A percentile compares a stretch with the other conserved stretches of the same genome.
Conservation (phyloP, 2,797 vertebrate genomes). For the Manis pentadactyla region DNA sequence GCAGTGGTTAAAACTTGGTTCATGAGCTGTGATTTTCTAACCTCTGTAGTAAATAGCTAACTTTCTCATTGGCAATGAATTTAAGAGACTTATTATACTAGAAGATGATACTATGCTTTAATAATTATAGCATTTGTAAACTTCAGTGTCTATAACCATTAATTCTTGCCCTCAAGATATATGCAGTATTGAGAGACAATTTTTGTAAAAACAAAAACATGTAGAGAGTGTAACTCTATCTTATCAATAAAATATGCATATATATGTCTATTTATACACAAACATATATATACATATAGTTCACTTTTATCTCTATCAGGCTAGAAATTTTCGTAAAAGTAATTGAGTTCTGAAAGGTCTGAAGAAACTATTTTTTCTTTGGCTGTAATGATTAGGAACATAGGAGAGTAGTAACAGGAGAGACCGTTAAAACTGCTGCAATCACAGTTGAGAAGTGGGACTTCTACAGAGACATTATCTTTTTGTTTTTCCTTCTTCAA, state of each 20-base stretch:
- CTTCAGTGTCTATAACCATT: not conserved
- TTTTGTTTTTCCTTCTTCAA: not conserved
- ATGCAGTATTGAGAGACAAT: not conserved
- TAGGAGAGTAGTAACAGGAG: not conserved
- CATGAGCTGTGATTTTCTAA: not conserved
- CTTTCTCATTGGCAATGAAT: not conserved
- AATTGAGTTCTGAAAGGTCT: not conserved
- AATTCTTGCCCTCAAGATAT: not conserved
- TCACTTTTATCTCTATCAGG: not conserved
- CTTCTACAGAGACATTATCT: not conserved
- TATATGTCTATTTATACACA: no score
- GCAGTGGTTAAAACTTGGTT: not conserved
- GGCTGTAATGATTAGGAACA: not conserved
- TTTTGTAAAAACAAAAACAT: not conserved
- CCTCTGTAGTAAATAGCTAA: not conserved
- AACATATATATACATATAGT: not conserved
- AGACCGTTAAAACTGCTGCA: not conserved
- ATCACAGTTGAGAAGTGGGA: not conserved
- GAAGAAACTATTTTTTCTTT: not conserved
- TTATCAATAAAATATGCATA: not conserved
- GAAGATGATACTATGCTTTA: not conserved
- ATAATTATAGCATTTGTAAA: not conserved
- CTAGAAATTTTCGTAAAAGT: conserved; percentile 14
- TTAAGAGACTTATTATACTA: not conserved
- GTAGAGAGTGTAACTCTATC: not conserved